A percentile compares a stretch with the other conserved stretches of the same genome.
Conservation (phyloP, 2,888 invertebrate genomes). For the Mechanitis mazaeus region DNA sequence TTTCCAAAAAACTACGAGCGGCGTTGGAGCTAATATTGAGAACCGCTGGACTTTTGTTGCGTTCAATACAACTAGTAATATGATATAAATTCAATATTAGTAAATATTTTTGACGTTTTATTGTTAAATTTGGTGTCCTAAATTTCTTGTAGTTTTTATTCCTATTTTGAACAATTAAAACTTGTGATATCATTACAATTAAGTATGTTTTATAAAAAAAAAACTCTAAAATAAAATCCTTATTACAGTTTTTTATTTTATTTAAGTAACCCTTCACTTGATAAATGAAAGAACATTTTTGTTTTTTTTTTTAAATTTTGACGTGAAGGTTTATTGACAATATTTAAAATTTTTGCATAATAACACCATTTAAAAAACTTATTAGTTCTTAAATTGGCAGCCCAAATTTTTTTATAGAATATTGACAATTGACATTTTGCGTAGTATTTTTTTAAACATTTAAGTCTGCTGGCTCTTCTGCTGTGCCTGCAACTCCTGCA, state of each 20-base stretch:
- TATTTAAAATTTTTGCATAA: no score
- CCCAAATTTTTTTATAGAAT: no score
- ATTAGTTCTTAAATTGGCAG: not conserved
- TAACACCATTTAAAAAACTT: not conserved
- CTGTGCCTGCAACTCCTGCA: constrained; percentile 51
- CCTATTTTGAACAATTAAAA: constrained; percentile 1
- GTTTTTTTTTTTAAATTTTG: not conserved
- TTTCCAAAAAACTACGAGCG: constrained; percentile 86
- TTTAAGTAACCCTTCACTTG: not conserved
- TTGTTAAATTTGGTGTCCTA: no score
- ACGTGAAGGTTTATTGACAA: no score
- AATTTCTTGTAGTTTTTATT: not conserved
- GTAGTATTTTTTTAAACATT: not conserved
- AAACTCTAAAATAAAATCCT: not conserved
- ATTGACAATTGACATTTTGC: no score
- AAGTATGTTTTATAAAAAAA: constrained; percentile 2
- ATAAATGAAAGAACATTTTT: constrained; percentile 1
- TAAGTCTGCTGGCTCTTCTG: constrained; percentile 36
- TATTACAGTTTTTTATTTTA: not conserved
- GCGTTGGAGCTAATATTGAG: constrained; percentile 91
- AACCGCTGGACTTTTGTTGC: constrained; percentile 91
- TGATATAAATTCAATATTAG: not conserved
- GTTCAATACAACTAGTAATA: constrained; percentile 50
- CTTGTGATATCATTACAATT: constrained; percentile 5
- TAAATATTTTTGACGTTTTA: no score